phyloP scores from a whole-genome alignment of 2,113 vertebrate genomes.

The Daphoenositta chrysoptera region DNA sequence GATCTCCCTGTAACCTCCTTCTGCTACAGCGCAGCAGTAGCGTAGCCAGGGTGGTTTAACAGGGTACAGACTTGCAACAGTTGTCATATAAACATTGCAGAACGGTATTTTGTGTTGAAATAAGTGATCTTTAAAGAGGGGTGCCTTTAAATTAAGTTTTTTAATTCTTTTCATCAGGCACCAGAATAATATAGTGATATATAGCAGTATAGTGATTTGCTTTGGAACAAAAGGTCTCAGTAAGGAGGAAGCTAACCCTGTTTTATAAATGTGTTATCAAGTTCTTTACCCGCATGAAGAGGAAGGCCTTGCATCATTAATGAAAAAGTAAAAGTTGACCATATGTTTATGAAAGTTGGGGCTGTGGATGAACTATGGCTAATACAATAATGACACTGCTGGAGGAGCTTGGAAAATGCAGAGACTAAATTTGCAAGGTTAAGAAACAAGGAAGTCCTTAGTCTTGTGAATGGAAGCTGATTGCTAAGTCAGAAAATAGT shows the following conservation, averaged over 20 bases:
- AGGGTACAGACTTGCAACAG: not conserved
- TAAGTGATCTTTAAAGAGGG: not conserved
- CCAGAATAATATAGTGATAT: not conserved
- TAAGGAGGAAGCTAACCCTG: not conserved
- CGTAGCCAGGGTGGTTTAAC: not conserved
- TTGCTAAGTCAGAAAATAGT: not conserved
- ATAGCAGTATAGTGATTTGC: not conserved
- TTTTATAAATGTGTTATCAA: not conserved
- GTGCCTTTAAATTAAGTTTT: not conserved
- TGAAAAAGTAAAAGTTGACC: not conserved
- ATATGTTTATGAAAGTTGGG: not conserved
- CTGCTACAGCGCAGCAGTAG: fast-evolving
- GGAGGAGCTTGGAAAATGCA: not conserved
- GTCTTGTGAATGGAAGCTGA: not conserved
- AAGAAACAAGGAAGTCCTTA: not conserved
- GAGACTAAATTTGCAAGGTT: not conserved
- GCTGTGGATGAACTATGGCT: not conserved
- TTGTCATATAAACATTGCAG: not conserved
- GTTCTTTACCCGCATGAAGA: not conserved
- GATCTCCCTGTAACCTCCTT: not conserved
- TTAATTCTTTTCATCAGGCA: too few species aligned
- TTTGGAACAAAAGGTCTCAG: not conserved
- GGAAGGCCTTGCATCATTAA: not conserved
- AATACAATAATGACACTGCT: not conserved
- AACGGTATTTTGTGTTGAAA: not conserved